These are phyloP conservation scores for Sus scrofa DNA, from an alignment of 2,113 vertebrate genomes.

Conservation along the genomic window DNA sequence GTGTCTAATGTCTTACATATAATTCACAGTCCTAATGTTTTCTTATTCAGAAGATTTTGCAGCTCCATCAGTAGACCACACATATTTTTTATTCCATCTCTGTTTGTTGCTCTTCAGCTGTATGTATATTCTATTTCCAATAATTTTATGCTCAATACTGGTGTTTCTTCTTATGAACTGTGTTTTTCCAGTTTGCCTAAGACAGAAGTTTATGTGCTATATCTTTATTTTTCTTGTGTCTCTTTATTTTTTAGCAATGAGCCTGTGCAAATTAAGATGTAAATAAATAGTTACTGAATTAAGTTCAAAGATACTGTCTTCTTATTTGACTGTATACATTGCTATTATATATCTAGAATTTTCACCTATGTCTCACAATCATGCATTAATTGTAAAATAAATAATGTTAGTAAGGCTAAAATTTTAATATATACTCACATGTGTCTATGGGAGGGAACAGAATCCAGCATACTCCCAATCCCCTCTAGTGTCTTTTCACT, in stretches of 20 bases:
- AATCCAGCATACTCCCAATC: neutral
- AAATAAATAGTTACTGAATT: neutral
- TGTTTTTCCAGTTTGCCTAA: neutral
- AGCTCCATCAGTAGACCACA: fast-evolving
- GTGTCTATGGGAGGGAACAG: neutral
- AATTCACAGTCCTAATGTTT: fast-evolving
- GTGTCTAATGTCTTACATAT: fast-evolving
- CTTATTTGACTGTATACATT: neutral
- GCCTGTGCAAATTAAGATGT: neutral
- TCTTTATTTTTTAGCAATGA: neutral
- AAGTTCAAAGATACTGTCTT: neutral
- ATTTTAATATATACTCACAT: neutral
- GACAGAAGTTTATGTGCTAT: neutral
- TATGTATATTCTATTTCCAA: no score
- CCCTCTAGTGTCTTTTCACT: neutral
- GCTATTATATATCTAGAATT: neutral
- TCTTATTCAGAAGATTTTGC: neutral
- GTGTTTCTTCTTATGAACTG: neutral
- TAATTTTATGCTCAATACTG: fast-evolving
- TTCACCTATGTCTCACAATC: neutral
- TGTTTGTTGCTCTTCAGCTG: neutral
- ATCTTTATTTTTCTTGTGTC: neutral
- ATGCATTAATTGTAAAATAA: neutral
- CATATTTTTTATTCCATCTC: neutral
- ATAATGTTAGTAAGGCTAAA: no score